These are phyloP conservation scores for Hyalella azteca DNA, from an alignment of 2,888 invertebrate species.

Conservation along the genomic window DNA sequence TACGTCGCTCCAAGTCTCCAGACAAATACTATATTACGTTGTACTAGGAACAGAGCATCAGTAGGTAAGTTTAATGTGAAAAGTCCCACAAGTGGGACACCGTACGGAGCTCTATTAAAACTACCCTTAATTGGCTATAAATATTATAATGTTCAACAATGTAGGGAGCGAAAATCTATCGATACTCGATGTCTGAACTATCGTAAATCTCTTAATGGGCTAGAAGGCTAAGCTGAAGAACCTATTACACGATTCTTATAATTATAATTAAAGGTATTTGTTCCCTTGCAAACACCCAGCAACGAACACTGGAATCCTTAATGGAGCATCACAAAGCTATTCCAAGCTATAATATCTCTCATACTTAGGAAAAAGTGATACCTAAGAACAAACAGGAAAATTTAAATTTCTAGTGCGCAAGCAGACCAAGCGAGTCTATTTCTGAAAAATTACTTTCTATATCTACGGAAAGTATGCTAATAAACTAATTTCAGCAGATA, in stretches of 20 bases:
- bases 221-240: slow-evolving; percentile 4
- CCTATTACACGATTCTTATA: background rate
- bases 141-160: background rate
- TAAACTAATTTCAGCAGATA: background rate
- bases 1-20: background rate
- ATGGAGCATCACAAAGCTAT: no score
- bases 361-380: background rate
- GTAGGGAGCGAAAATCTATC: background rate
- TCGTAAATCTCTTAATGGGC: background rate
- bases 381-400: background rate
- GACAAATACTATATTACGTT: background rate
- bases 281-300: background rate
- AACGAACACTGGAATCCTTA: no score
- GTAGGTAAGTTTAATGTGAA: background rate
- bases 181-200: background rate
- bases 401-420: background rate
- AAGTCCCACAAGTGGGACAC: slow-evolving; percentile 1
- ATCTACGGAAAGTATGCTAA: background rate
- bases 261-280: background rate
- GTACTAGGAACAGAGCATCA: slow-evolving; percentile 22
- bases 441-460: background rate
- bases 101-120: slow-evolving; percentile 9
- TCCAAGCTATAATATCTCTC: no score
- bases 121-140: slow-evolving; percentile 14
- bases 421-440: background rate